Percentiles rank a stretch among this genome's conserved stretches.
Conservation (phyloP, 2,797 vertebrate genomes). For the Gila robusta region DNA sequence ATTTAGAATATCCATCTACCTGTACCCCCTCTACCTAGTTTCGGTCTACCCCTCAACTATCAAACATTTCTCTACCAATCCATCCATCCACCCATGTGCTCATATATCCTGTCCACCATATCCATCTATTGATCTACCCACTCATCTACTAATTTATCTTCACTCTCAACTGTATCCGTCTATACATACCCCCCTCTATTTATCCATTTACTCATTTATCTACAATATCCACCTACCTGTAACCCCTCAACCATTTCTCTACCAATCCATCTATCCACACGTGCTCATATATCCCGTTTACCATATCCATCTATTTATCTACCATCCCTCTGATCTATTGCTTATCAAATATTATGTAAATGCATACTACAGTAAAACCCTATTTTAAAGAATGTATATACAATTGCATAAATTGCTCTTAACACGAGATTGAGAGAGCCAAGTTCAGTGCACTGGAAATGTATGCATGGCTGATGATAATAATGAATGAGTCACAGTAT, state of each 20-base stretch:
- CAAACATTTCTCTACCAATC: not conserved
- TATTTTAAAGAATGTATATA: not conserved
- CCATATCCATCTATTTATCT: not conserved
- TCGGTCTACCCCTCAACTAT: not conserved
- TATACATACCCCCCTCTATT: too few species aligned
- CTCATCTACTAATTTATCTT: too few species aligned
- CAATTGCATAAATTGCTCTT: not conserved
- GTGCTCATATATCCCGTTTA: not conserved
- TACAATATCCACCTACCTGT: not conserved
- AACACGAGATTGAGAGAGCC: not conserved
- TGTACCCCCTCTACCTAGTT: not conserved
- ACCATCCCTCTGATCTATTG: not conserved
- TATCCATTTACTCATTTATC: not conserved
- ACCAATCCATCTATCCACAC: not conserved
- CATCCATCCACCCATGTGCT: not conserved
- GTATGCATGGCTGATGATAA: conserved; percentile 52
- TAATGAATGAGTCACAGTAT: conserved; percentile 75
- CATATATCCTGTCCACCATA: too few species aligned
- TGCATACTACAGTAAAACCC: not conserved
- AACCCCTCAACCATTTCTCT: not conserved
- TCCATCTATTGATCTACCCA: too few species aligned
- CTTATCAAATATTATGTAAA: not conserved
- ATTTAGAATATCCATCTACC: not conserved
- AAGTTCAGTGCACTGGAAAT: conserved; percentile 26
- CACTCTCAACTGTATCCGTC: too few species aligned